phyloP scores from a whole-genome alignment of 2,113 vertebrate species.

The Mohoua ochrocephala region DNA sequence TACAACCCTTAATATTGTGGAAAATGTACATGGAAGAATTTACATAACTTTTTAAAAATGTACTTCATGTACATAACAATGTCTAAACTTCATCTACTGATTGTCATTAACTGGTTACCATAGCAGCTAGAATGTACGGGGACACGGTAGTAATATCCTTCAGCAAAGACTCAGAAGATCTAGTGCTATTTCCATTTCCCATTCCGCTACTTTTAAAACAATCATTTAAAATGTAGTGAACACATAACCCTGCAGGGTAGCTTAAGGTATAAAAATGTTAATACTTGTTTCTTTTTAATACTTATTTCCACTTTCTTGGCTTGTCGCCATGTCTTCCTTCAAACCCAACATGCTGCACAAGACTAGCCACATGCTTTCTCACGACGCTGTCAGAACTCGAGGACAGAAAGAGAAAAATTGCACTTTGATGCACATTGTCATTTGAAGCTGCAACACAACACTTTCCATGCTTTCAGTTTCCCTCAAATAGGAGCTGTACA shows the following conservation, averaged over 20 bases:
- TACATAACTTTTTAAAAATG: background rate
- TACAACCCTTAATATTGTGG: slow-evolving; percentile 60
- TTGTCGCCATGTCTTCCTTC: slow-evolving; percentile 67
- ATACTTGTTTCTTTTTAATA: slow-evolving; percentile 17
- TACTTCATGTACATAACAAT: slow-evolving; percentile 75
- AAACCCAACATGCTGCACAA: slow-evolving; percentile 51
- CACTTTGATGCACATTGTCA: background rate
- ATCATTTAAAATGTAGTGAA: slow-evolving; percentile 32
- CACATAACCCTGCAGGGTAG: slow-evolving; percentile 60
- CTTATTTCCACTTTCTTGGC: slow-evolving; percentile 66
- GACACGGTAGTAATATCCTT: slow-evolving; percentile 6
- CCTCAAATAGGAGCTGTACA: slow-evolving; percentile 46
- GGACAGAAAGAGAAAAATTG: slow-evolving; percentile 1
- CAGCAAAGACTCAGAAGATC: slow-evolving; percentile 45
- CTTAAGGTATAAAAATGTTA: slow-evolving; percentile 24
- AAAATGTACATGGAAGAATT: slow-evolving; percentile 76
- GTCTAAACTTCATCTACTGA: slow-evolving; percentile 60
- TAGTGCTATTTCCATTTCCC: slow-evolving; percentile 59
- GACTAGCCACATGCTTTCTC: slow-evolving; percentile 25
- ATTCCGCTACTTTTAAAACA: slow-evolving; percentile 51
- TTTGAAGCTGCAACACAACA: slow-evolving; percentile 50
- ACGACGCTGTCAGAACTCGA: slow-evolving; percentile 15
- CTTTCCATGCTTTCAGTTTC: slow-evolving; percentile 50
- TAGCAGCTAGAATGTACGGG: slow-evolving; percentile 60
- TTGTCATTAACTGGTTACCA: slow-evolving; percentile 56